Base-by-base conservation (phyloP, 2,113 vertebrate genomes). In the Apistogramma diplotaenia region DNA sequence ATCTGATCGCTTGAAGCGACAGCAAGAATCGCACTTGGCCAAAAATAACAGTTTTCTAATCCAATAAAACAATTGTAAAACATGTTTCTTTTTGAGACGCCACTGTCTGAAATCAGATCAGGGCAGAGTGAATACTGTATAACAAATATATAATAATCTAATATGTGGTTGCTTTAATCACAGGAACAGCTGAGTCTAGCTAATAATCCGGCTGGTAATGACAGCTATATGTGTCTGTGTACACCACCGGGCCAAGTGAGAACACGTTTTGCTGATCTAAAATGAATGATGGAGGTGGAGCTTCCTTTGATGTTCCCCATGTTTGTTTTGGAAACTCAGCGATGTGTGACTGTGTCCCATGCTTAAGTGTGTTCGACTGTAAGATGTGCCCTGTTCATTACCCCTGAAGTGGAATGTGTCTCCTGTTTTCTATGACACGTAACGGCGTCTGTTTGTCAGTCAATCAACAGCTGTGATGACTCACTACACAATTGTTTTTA, bases 221-320 rank as follows among this genome's bases (percentile, higher is more conserved):
- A 91, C 84, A 93, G 91, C 83, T 88, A 87, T 81, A 88, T 82
- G 87, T 58, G 84, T 79, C 62, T 76, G 80, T 71, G 79, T 72
- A 65, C 55, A 77, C 31, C 74, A 27, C 6, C 15, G 4, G 54
- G 58, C 82, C 88, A 85, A 86, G 84, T 90, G 90, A 84, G 89
- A 90, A 94, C 91, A 94, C 91, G 92, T 94, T 94, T 86, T 89
- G 89, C 88, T 89, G 85, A 90, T 89, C 31, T 80, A 55, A 65
- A 76, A 73, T 25, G 43, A 79, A 61, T 77, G 73, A 82, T 27
- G 18, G 61, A 43, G 25, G 29, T 21, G 51, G 35, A 55, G 65
- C 74, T 55, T 80, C 70, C 92, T 94, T 94, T 95, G 90, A 95
- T 92, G 76, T 92, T 75, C 74, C 73, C 65, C 61, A 49, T 91